Evolutionary conservation across 2,113 vertebrate genomes (phyloP).

Genomic region (Plectropomus leopardus): DNA sequence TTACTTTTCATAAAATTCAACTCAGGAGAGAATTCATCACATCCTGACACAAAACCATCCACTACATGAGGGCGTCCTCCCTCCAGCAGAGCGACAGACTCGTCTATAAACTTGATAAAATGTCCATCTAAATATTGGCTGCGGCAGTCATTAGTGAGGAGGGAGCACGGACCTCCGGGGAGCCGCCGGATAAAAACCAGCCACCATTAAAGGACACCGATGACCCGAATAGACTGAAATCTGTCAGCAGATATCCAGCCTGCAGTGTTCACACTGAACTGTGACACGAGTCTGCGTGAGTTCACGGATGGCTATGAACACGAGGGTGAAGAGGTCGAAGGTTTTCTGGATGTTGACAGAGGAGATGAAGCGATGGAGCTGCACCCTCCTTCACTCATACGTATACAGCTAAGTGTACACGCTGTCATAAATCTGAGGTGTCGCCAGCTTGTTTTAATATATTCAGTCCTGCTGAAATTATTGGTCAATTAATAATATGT

Average conservation of each 20-base stretch:
- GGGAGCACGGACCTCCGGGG: constrained; percentile 36
- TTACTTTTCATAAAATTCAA: constrained; percentile 19
- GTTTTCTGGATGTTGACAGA: constrained; percentile 20
- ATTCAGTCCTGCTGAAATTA: too few species aligned
- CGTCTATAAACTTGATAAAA: constrained; percentile 62
- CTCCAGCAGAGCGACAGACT: constrained; percentile 32
- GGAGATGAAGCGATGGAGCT: neutral
- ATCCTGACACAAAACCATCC: constrained; percentile 15
- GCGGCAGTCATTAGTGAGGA: constrained; percentile 14
- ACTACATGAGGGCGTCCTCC: constrained; percentile 4
- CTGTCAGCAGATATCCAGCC: constrained; percentile 49
- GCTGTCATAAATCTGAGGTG: neutral
- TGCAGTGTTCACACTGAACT: neutral
- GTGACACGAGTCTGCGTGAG: constrained; percentile 3
- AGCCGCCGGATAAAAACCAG: constrained; percentile 39
- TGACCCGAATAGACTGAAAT: constrained; percentile 44
- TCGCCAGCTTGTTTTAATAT: neutral
- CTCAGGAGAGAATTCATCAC: constrained; percentile 11
- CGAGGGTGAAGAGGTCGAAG: neutral
- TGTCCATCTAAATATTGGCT: constrained; percentile 41
- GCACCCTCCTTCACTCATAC: too few species aligned
- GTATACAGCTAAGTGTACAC: neutral
- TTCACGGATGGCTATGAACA: constrained; percentile 27
- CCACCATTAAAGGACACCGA: constrained; percentile 34
- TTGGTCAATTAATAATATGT: too few species aligned